Percentiles rank a stretch among this genome's conserved stretches.
phyloP scores from a whole-genome alignment of 2,888 invertebrate species.

The Drosophila neotestacea region DNA sequence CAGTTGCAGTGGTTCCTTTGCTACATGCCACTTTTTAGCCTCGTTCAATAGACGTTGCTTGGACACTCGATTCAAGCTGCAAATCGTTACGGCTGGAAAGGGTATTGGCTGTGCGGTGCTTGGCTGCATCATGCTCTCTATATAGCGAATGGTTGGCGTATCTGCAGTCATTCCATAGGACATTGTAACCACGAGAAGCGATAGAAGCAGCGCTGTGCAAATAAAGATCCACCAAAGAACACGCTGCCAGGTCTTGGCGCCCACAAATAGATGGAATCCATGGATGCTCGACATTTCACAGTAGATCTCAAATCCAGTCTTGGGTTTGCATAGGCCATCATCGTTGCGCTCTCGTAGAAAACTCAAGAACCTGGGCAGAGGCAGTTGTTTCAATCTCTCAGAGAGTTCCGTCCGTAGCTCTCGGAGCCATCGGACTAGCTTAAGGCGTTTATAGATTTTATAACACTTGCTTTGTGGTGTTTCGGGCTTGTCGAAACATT shows the following conservation, averaged over 20 bases:
- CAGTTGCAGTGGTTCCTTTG: slow-evolving; percentile 39
- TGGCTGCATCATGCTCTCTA: slow-evolving; percentile 85
- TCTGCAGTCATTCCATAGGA: slow-evolving; percentile 87
- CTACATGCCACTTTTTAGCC: slow-evolving; percentile 84
- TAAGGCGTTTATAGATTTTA: slow-evolving; percentile 37
- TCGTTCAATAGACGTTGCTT: slow-evolving; percentile 74
- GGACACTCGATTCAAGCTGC: slow-evolving; percentile 86
- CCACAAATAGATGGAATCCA: slow-evolving; percentile 78
- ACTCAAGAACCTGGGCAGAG: slow-evolving; percentile 53
- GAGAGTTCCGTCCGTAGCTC: slow-evolving; percentile 3
- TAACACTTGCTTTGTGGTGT: slow-evolving; percentile 3
- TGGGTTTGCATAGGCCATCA: slow-evolving; percentile 72
- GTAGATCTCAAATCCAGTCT: slow-evolving; percentile 82
- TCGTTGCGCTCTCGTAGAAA: slow-evolving; percentile 77
- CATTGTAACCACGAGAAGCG: slow-evolving; percentile 86
- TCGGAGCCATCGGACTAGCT: slow-evolving; percentile 43
- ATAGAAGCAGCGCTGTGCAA: slow-evolving; percentile 86
- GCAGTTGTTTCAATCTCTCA: slow-evolving; percentile 31
- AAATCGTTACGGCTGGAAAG: slow-evolving; percentile 87
- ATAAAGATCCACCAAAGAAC: slow-evolving; percentile 87
- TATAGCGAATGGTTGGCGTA: slow-evolving; percentile 87
- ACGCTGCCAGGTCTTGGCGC: slow-evolving; percentile 76
- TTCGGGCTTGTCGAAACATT: slow-evolving; percentile 43
- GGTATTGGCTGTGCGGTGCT: slow-evolving; percentile 85
- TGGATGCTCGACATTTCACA: slow-evolving; percentile 83